phyloP scores from a whole-genome alignment of 2,888 invertebrate species.

The Cynaeus angustus region DNA sequence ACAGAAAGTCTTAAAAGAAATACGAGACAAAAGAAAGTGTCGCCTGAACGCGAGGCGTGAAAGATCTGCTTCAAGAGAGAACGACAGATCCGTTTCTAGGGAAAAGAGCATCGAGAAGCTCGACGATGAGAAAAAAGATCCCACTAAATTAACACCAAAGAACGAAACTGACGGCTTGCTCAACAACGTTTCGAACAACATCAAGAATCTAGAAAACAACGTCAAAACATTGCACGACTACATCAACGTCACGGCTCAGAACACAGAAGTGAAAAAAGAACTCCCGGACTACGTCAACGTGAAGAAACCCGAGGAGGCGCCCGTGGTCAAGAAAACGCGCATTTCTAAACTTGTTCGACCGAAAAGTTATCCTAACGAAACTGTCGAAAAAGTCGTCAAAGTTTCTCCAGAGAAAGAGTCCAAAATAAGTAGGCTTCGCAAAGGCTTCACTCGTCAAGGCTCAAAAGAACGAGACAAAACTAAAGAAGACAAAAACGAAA shows the following conservation, averaged over 20 bases:
- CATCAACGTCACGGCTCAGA: slow-evolving; percentile 58
- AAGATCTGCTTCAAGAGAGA: slow-evolving; percentile 64
- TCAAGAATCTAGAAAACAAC: slow-evolving; percentile 64
- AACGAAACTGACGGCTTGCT: slow-evolving; percentile 58
- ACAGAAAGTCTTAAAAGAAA: slow-evolving; percentile 80
- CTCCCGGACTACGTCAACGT: slow-evolving; percentile 64
- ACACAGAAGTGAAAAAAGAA: slow-evolving; percentile 42
- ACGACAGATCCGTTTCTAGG: slow-evolving; percentile 64
- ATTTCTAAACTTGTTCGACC: slow-evolving; percentile 74
- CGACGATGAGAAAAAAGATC: slow-evolving; percentile 39
- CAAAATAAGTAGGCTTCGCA: slow-evolving; percentile 66
- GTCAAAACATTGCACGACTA: slow-evolving; percentile 63
- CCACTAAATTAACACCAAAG: slow-evolving; percentile 21
- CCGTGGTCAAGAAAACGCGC: slow-evolving; percentile 64
- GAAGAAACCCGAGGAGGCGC: slow-evolving; percentile 38
- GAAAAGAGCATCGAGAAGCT: slow-evolving; percentile 54
- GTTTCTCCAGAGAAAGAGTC: slow-evolving; percentile 76
- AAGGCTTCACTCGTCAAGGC: slow-evolving; percentile 60
- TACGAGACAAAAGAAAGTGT: slow-evolving; percentile 76
- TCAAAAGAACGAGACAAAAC: slow-evolving; percentile 59
- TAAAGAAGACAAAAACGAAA: slow-evolving; percentile 64
- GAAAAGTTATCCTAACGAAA: slow-evolving; percentile 73
- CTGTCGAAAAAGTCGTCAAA: slow-evolving; percentile 64
- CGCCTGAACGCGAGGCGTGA: slow-evolving; percentile 63
- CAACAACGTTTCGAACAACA: slow-evolving; percentile 64